phyloP scores from a whole-genome alignment of 1,140 invertebrate species.

The Lepidotrigona ventralis region DNA sequence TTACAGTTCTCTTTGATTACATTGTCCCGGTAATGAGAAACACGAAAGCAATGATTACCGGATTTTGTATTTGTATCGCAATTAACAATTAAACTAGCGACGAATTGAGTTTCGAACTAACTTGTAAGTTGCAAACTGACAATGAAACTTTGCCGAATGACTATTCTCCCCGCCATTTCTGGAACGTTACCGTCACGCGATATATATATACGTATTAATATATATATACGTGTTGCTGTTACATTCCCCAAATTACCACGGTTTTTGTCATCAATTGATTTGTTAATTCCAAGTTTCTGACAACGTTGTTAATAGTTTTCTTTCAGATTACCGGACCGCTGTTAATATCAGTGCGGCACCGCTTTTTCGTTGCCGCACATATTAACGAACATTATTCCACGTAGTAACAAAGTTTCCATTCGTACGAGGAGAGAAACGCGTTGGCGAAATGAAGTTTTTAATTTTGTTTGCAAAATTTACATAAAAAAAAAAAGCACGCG shows the following conservation, averaged over 20 bases:
- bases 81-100: not conserved
- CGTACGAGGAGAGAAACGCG: too few species aligned
- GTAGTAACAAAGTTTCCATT: not conserved
- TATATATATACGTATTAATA: too few species aligned
- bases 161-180: not conserved
- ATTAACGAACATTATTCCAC: not conserved
- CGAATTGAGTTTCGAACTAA: not conserved
- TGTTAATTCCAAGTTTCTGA: not conserved
- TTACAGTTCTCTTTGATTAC: not conserved
- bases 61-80: not conserved
- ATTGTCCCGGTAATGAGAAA: not conserved
- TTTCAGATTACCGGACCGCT: not conserved
- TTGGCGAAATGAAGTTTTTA: not conserved
- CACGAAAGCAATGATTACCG: not conserved
- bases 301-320: not conserved
- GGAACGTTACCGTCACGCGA: not conserved
- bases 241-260: rapidly evolving
- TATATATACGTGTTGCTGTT: too few species aligned
- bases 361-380: not conserved
- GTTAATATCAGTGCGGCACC: not conserved
- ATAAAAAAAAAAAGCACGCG: not conserved
- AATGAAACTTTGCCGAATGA: not conserved
- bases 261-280: too few species aligned
- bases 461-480: not conserved
- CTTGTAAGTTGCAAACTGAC: too few species aligned